phyloP scores from a whole-genome alignment of 37 sponge, comb jelly and placozoan genomes.

The Halisarca cf. caerulea region DNA sequence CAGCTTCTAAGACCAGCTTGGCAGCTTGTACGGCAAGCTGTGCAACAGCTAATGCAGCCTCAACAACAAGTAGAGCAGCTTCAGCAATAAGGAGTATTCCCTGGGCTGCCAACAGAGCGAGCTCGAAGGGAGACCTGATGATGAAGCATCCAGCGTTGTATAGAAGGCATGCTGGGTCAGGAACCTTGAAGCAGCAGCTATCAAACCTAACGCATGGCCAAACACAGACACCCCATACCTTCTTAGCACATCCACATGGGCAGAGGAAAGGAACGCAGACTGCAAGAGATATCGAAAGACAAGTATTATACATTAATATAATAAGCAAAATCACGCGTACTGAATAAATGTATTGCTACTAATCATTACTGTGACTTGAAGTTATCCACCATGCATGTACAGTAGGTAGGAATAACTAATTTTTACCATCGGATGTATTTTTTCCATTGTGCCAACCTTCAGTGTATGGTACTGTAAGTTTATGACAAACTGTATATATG shows the following conservation, averaged over 20 bases:
- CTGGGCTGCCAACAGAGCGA: not conserved
- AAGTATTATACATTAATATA: too few species aligned
- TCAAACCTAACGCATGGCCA: not conserved
- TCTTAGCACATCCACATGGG: not conserved
- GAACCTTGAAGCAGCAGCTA: constrained; percentile 31
- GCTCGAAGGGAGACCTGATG: not conserved
- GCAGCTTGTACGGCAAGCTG: not conserved
- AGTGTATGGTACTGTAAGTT: too few species aligned
- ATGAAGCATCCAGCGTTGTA: constrained; percentile 11
- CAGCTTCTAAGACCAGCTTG: not conserved
- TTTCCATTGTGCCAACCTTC: too few species aligned
- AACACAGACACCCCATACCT: constrained; percentile 28
- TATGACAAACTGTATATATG: too few species aligned
- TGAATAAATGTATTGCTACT: too few species aligned
- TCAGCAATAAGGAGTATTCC: not conserved
- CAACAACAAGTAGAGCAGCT: not conserved
- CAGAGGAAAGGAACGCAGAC: constrained; percentile 24
- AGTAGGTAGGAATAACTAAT: too few species aligned
- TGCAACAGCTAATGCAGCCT: not conserved
- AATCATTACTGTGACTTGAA: too few species aligned
- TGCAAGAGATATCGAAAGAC: too few species aligned
- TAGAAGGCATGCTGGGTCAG: constrained; percentile 20
- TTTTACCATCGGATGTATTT: too few species aligned
- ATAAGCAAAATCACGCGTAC: too few species aligned
- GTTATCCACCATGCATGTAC: too few species aligned